Evolutionary conservation across 2,113 vertebrate genomes (phyloP).

Genomic region (Erythrolamprus reginae): DNA sequence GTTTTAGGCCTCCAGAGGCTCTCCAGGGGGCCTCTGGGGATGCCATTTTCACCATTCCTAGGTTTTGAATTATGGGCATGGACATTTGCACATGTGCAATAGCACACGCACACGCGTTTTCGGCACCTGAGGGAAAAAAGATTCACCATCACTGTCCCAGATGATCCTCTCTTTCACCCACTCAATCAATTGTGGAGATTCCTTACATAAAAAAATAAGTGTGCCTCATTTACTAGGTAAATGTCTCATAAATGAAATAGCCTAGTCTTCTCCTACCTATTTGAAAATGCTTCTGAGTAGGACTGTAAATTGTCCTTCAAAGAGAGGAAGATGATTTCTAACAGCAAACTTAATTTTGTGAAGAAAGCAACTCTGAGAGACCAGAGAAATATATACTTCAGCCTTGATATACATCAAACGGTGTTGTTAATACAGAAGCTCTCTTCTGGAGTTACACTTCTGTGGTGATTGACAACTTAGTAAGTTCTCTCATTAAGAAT

Average conservation of each 20-base stretch:
- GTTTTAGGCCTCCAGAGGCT: too few species aligned
- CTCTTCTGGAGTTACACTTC: background rate
- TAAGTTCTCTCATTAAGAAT: background rate
- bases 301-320: background rate
- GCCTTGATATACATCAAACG: background rate
- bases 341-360: background rate
- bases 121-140: too few species aligned
- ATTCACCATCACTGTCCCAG: too few species aligned
- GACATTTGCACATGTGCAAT: too few species aligned
- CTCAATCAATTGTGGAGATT: background rate
- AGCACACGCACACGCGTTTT: too few species aligned
- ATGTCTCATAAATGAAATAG: background rate
- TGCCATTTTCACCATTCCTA: too few species aligned
- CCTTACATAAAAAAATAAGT: background rate
- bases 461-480: background rate
- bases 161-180: background rate
- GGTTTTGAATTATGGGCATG: too few species aligned
- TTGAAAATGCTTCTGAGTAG: background rate
- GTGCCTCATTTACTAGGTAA: background rate
- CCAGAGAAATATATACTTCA: background rate
- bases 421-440: background rate
- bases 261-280: background rate
- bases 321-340: background rate
- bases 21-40: too few species aligned
- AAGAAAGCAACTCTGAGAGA: background rate